phyloP scores from a whole-genome alignment of 2,113 vertebrate genomes.

The Lagopus muta region DNA sequence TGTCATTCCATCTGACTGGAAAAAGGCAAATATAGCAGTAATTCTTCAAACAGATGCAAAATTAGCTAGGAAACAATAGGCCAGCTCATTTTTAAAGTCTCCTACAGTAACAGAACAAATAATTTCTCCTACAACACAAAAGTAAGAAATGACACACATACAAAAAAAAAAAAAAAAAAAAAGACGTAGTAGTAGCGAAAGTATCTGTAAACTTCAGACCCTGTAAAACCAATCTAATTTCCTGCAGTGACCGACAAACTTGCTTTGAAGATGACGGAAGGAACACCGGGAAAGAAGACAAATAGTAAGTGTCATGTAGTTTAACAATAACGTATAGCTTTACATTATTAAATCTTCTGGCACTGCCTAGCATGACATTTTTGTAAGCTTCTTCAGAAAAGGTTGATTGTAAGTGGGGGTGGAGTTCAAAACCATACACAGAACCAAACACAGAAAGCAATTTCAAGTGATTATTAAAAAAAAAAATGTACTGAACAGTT shows the following conservation, averaged over 20 bases:
- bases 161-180: neutral
- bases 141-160: neutral
- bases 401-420: neutral
- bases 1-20: neutral
- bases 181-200: neutral
- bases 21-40: neutral
- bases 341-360: neutral
- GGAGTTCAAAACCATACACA: neutral
- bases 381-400: neutral
- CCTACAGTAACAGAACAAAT: neutral
- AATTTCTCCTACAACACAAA: neutral
- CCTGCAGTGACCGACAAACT: neutral
- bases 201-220: neutral
- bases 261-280: neutral
- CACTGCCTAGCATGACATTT: neutral
- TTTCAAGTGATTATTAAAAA: neutral
- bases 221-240: neutral
- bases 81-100: neutral
- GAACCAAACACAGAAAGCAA: neutral
- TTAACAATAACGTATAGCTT: neutral
- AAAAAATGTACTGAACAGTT: neutral
- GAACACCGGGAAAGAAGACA: neutral
- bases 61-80: neutral
- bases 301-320: neutral
- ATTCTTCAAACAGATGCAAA: neutral